A percentile compares a stretch with the other conserved stretches of the same genome.
Conservation (phyloP, 35 echinoderm and acorn worm species). For the Apostichopus californicus region DNA sequence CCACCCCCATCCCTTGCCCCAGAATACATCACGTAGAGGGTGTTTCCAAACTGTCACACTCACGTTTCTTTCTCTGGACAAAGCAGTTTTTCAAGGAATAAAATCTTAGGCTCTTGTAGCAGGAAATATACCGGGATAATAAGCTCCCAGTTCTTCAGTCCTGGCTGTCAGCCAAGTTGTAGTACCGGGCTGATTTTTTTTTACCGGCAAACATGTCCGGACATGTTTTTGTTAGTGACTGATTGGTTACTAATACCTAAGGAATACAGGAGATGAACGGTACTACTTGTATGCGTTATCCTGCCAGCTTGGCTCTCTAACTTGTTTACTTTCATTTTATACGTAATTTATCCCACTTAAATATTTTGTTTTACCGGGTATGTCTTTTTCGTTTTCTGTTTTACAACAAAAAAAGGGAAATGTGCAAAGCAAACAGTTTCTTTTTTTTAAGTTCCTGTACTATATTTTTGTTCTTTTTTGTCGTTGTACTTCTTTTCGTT, state of each 20-base stretch:
- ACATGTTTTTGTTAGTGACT: background rate
- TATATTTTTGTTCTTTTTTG: background rate
- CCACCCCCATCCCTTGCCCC: too few species aligned
- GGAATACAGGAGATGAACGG: background rate
- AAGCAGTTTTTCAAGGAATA: too few species aligned
- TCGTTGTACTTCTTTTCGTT: background rate
- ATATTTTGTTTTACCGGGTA: background rate
- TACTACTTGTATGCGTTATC: background rate
- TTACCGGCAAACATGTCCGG: background rate
- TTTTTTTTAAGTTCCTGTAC: background rate
- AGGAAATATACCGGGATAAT: background rate
- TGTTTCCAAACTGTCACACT: too few species aligned
- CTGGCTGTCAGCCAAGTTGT: too few species aligned
- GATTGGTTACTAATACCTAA: background rate
- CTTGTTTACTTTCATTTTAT: background rate
- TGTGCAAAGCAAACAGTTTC: background rate
- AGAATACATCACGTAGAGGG: too few species aligned
- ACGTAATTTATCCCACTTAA: slow-evolving; percentile 4
- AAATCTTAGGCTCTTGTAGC: background rate
- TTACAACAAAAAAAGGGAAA: background rate
- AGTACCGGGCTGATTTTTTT: too few species aligned
- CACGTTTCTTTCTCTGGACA: too few species aligned
- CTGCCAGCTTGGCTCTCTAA: background rate
- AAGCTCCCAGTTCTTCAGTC: too few species aligned
- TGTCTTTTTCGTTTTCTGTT: background rate